Conservation (phyloP, 2,888 invertebrate genomes). For the Hirtodrosophila trivittata region DNA sequence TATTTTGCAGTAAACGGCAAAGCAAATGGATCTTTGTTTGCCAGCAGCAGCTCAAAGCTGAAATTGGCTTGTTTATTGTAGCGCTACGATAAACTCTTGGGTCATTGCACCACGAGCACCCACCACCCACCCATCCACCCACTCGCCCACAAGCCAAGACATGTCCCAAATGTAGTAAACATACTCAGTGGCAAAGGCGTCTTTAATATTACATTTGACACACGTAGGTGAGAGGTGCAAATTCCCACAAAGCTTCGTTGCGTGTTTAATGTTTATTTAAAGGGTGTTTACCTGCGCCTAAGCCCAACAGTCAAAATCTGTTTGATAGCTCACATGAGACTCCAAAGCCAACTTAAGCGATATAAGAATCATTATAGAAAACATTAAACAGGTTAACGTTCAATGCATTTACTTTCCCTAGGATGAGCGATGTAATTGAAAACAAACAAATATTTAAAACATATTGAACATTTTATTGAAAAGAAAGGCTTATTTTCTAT, state of each 20-base stretch:
- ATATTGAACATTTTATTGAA: too few relatives aligned
- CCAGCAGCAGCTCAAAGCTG: slow-evolving; percentile 37
- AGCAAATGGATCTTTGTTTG: slow-evolving; percentile 72
- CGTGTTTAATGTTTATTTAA: slow-evolving; percentile 12
- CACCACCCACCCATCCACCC: slow-evolving; percentile 17
- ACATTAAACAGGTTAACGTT: not conserved
- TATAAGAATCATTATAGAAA: not conserved
- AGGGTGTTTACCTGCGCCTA: slow-evolving; percentile 1
- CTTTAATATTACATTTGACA: slow-evolving; percentile 10
- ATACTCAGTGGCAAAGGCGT: slow-evolving; percentile 5
- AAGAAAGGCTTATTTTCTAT: too few relatives aligned
- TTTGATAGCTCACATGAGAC: not conserved
- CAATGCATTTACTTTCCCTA: too few relatives aligned
- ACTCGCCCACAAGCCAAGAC: not conserved
- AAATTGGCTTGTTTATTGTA: slow-evolving; percentile 70
- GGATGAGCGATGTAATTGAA: too few relatives aligned
- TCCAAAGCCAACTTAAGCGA: not conserved
- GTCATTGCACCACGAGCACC: slow-evolving; percentile 49
- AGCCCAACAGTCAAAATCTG: slow-evolving; percentile 1
- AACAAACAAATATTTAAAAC: too few relatives aligned
- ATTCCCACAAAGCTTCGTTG: not conserved
- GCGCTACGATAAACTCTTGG: slow-evolving; percentile 51
- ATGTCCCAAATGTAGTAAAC: slow-evolving; percentile 16
- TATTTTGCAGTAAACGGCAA: slow-evolving; percentile 56
- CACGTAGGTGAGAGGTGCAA: not conserved